phyloP scores from a whole-genome alignment of 2,113 vertebrate species.

The Phalacrocorax carbo region DNA sequence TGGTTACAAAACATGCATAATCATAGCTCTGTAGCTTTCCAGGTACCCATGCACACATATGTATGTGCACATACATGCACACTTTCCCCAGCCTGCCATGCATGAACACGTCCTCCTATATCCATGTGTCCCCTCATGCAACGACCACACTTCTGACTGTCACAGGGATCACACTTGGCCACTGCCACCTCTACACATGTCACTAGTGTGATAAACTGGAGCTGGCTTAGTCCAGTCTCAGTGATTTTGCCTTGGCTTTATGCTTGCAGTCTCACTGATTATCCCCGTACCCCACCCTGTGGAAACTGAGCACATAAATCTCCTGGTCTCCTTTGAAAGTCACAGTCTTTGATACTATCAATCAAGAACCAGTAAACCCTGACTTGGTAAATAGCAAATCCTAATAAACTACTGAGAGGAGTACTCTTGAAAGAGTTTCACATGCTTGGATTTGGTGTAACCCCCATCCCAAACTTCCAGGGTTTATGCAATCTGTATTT shows the following conservation, averaged over 20 bases:
- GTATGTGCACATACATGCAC: rapidly evolving
- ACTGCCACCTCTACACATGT: background rate
- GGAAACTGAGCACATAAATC: background rate
- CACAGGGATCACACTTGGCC: background rate
- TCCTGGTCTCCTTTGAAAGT: background rate
- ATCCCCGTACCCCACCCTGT: background rate
- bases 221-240: background rate
- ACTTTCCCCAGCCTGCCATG: background rate
- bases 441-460: background rate
- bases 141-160: background rate
- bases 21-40: background rate
- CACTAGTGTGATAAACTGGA: background rate
- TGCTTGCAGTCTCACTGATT: background rate
- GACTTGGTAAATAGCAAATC: background rate
- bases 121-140: rapidly evolving
- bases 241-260: background rate
- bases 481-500: background rate
- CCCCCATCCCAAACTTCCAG: background rate
- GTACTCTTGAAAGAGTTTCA: background rate
- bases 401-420: background rate
- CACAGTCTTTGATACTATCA: background rate
- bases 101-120: background rate
- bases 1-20: background rate
- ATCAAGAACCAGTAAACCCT: background rate
- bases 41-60: rapidly evolving